Conservation (phyloP, 2,797 vertebrate species). For the Catamblyrhynchus diadema region DNA sequence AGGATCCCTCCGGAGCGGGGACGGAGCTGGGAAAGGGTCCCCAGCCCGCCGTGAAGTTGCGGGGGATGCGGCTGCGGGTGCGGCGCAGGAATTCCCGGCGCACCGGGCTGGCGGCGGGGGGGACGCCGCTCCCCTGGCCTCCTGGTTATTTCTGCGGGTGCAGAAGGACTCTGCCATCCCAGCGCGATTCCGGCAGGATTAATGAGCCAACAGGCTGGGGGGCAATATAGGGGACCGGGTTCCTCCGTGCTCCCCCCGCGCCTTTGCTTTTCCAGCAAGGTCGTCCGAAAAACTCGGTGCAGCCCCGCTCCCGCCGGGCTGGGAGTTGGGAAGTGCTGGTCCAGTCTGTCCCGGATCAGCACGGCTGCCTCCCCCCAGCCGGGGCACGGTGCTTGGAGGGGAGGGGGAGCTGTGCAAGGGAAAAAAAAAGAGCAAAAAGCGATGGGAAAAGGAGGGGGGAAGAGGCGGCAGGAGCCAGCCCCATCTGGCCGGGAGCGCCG, state of each 20-base stretch:
- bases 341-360: not conserved
- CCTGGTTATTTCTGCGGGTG: not conserved
- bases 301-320: not conserved
- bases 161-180: not conserved
- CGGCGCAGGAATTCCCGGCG: not conserved
- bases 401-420: not conserved
- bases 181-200: not conserved
- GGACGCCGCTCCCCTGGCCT: not conserved
- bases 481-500: slow-evolving; percentile 30
- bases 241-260: not conserved
- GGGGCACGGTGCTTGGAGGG: not conserved
- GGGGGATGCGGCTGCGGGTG: not conserved
- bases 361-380: not conserved
- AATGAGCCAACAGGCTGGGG: not conserved
- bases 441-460: not conserved
- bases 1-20: not conserved
- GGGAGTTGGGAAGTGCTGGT: slow-evolving; percentile 10
- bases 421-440: not conserved
- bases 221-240: too few relatives aligned
- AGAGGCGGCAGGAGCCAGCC: not conserved
- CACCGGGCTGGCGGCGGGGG: not conserved
- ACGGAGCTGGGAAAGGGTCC: not conserved
- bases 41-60: not conserved
- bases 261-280: not conserved
- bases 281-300: slow-evolving; percentile 45